A percentile compares a stretch with the other conserved stretches of the same genome.
These are phyloP conservation scores for Popillia japonica DNA, from an alignment of 1,140 invertebrate species.

Conservation along the genomic window DNA sequence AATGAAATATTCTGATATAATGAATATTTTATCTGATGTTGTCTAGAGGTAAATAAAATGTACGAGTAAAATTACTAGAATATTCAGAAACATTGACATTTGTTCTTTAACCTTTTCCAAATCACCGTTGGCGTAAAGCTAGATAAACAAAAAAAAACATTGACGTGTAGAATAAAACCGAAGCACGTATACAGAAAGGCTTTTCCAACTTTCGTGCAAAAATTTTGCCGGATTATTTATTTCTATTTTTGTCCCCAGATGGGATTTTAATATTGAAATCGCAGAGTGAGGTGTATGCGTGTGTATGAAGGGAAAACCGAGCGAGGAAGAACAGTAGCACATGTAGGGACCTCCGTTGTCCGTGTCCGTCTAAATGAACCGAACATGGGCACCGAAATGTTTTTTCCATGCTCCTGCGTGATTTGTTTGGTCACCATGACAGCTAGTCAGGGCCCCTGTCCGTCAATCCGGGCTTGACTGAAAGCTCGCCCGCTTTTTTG, in stretches of 20 bases:
- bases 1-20: too few relatives aligned
- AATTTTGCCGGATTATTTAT: constrained; percentile 25
- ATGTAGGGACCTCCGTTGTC: constrained; percentile 30
- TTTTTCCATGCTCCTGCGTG: constrained; percentile 51
- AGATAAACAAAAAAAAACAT: not conserved
- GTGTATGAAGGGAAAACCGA: not conserved
- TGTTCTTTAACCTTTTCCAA: constrained; percentile 15
- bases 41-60: too few relatives aligned
- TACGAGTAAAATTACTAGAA: too few relatives aligned
- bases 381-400: constrained; percentile 49
- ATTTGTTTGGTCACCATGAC: constrained; percentile 49
- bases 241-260: constrained; percentile 29
- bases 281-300: not conserved
- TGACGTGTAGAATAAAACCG: not conserved
- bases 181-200: constrained; percentile 7
- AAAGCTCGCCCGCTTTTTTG: constrained; percentile 27
- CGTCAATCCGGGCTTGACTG: constrained; percentile 34
- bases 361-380: constrained; percentile 46
- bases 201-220: not conserved
- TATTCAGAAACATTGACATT: not conserved
- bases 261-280: constrained; percentile 32
- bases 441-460: constrained; percentile 42
- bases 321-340: not conserved
- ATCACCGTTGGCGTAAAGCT: not conserved
- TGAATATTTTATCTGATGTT: too few relatives aligned